A percentile compares a stretch with the other conserved stretches of the same genome.
These are phyloP conservation scores for Cinara cedri DNA, from an alignment of 2,888 invertebrate genomes.

Conservation along the genomic window DNA sequence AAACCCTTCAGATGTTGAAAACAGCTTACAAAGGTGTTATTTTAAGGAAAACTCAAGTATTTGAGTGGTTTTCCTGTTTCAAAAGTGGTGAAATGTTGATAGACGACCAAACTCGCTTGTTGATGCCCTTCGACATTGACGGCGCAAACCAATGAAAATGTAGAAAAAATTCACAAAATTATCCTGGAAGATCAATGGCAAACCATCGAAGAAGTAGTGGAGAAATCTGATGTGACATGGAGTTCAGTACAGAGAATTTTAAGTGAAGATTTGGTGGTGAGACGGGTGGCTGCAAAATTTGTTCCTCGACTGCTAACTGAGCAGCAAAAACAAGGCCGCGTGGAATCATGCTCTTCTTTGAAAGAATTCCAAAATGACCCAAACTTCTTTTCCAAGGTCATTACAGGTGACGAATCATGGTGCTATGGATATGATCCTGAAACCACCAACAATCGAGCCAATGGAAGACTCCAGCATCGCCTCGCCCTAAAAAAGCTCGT, in stretches of 20 bases:
- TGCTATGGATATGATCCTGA: too few relatives aligned
- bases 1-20: not conserved
- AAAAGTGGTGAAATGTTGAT: too few relatives aligned
- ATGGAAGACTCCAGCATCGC: too few relatives aligned
- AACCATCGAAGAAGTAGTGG: not conserved
- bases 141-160: not conserved
- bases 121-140: not conserved
- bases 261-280: not conserved
- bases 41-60: not conserved
- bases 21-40: not conserved
- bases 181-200: not conserved
- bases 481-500: too few relatives aligned
- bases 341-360: too few relatives aligned
- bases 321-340: too few relatives aligned
- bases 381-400: too few relatives aligned
- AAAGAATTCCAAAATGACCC: too few relatives aligned
- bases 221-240: not conserved
- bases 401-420: too few relatives aligned
- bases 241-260: not conserved
- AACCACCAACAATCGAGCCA: too few relatives aligned
- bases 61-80: too few relatives aligned
- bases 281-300: not conserved
- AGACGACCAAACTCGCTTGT: not conserved
- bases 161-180: not conserved
- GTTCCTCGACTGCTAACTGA: too few relatives aligned